Evolutionary conservation across 2,888 invertebrate genomes (phyloP).

Genomic region (Aphrophora alni): DNA sequence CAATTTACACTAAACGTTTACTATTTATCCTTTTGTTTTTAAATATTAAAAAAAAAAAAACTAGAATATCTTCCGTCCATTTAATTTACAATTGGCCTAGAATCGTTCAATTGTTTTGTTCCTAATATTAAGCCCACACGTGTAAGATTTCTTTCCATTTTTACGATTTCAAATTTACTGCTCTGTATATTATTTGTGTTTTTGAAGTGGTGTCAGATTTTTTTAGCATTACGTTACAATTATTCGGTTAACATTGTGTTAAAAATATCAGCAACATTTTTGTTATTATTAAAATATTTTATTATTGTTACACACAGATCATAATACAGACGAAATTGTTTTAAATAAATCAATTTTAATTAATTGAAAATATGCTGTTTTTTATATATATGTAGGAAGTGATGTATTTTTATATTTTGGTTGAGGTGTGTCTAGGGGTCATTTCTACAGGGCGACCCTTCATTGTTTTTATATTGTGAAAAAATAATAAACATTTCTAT

Average conservation of each 20-base stretch:
- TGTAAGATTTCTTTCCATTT: not conserved
- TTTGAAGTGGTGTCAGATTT: not conserved
- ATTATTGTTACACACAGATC: constrained; percentile 20
- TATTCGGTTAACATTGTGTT: not conserved
- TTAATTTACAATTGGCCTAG: not conserved
- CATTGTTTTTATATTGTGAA: constrained; percentile 37
- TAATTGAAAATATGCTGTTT: too few species aligned
- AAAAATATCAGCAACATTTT: not conserved
- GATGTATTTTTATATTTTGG: constrained; percentile 34
- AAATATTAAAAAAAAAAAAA: not conserved
- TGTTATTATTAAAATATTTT: constrained; percentile 35
- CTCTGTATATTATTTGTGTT: not conserved
- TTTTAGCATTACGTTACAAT: constrained; percentile 10
- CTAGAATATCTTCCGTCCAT: not conserved
- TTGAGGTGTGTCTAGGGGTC: constrained; percentile 23
- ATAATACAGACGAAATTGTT: not conserved
- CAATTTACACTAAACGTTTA: not conserved
- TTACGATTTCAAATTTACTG: not conserved
- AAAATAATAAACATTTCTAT: constrained; percentile 32
- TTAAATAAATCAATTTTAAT: constrained; percentile 33
- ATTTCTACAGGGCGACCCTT: constrained; percentile 17
- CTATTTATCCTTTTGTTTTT: not conserved
- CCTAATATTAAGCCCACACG: not conserved
- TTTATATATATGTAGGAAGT: constrained; percentile 1
- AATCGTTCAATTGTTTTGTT: not conserved